A percentile compares a stretch with the other conserved stretches of the same genome.
These are phyloP conservation scores for Notodonta dromedarius DNA, from an alignment of 2,888 invertebrate genomes.

Conservation along the genomic window DNA sequence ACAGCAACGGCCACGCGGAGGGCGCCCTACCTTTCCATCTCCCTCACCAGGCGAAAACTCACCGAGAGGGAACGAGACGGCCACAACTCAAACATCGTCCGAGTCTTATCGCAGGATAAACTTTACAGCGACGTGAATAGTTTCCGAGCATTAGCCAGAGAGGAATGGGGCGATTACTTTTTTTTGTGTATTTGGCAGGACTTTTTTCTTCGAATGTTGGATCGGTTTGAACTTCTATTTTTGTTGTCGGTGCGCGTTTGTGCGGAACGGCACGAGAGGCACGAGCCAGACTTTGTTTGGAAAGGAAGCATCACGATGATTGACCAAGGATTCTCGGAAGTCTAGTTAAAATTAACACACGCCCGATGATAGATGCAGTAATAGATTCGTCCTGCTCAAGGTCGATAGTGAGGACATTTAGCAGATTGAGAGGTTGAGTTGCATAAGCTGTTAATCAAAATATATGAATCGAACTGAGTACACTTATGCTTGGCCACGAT, in stretches of 20 bases:
- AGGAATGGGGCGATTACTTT: constrained; percentile 73
- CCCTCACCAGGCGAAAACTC: constrained; percentile 63
- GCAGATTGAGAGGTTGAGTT: constrained; percentile 8
- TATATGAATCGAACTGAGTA: not conserved
- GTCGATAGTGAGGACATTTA: constrained; percentile 21
- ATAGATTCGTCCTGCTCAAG: constrained; percentile 47
- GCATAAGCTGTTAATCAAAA: constrained; percentile 10
- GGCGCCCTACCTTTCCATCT: constrained; percentile 76
- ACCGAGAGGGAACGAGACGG: constrained; percentile 62
- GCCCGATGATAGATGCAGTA: constrained; percentile 35
- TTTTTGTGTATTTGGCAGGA: constrained; percentile 79
- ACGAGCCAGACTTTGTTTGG: constrained; percentile 50
- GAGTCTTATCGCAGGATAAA: constrained; percentile 80
- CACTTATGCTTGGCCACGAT: constrained; percentile 1
- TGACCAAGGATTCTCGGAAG: constrained; percentile 61
- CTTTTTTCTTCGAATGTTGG: constrained; percentile 67
- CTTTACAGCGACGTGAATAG: constrained; percentile 77
- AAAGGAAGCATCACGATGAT: constrained; percentile 54
- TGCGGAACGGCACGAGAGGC: constrained; percentile 49
- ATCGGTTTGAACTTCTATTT: constrained; percentile 69
- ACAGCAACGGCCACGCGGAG: constrained; percentile 78
- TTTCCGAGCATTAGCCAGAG: constrained; percentile 73
- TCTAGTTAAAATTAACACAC: constrained; percentile 48
- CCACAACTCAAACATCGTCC: constrained; percentile 54
- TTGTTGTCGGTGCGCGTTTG: constrained; percentile 57